phyloP scores from a whole-genome alignment of 2,113 vertebrate genomes.

The Rhombomys opimus region DNA sequence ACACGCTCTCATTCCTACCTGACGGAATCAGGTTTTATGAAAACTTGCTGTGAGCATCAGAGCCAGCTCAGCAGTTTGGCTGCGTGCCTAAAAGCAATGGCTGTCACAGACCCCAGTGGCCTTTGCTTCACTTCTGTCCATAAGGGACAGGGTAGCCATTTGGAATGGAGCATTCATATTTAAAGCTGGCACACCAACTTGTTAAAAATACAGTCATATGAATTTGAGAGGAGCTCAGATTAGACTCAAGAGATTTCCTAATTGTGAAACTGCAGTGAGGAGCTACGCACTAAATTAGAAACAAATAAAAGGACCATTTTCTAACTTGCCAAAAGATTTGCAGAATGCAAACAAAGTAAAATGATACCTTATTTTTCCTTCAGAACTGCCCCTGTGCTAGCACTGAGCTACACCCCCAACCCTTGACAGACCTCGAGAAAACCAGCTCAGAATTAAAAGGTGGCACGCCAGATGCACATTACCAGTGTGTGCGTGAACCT shows the following conservation, averaged over 20 bases:
- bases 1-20: not conserved
- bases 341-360: constrained; percentile 39
- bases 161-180: not conserved
- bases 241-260: not conserved
- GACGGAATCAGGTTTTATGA: not conserved
- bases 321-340: not conserved
- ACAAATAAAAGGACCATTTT: not conserved
- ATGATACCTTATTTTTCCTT: not conserved
- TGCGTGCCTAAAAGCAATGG: not conserved
- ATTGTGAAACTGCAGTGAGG: not conserved
- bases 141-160: not conserved
- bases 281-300: not conserved
- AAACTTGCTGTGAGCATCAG: constrained; percentile 18
- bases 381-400: too few relatives aligned
- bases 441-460: not conserved
- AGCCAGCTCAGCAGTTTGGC: not conserved
- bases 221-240: constrained; percentile 19
- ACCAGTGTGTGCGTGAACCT: not conserved
- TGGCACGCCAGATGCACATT: not conserved
- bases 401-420: not conserved
- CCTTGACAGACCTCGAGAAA: not conserved
- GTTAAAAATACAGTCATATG: not conserved
- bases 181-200: not conserved
- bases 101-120: not conserved
- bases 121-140: constrained; percentile 6